Evolutionary conservation across 2,888 invertebrate genomes (phyloP).

Genomic region (Autographa gamma): DNA sequence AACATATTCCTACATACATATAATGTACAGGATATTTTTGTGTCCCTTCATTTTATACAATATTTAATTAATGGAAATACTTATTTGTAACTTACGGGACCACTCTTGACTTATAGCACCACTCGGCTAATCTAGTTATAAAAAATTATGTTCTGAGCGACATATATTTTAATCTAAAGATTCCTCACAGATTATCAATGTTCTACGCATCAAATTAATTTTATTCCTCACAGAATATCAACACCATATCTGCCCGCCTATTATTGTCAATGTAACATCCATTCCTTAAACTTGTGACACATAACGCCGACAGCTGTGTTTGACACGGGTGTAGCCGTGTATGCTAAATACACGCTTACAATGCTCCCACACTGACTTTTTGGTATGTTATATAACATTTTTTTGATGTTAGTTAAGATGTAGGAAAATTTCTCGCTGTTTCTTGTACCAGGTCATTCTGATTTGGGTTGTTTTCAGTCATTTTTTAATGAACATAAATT

Average conservation of each 20-base stretch:
- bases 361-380: neutral
- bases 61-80: too few relatives aligned
- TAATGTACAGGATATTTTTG: too few relatives aligned
- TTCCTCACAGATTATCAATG: too few relatives aligned
- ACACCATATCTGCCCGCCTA: constrained; percentile 11
- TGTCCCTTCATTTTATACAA: too few relatives aligned
- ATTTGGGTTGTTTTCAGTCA: too few relatives aligned
- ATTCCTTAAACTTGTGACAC: constrained; percentile 69
- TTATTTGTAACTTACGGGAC: too few relatives aligned
- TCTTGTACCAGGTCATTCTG: too few relatives aligned
- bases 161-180: neutral
- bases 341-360: constrained; percentile 17
- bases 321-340: constrained; percentile 44
- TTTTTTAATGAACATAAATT: neutral
- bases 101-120: too few relatives aligned
- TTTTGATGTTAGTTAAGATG: too few relatives aligned
- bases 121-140: neutral
- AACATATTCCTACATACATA: too few relatives aligned
- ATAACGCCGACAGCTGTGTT: constrained; percentile 53
- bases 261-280: constrained; percentile 71
- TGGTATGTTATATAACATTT: neutral
- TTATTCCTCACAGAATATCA: constrained; percentile 6
- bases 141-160: neutral
- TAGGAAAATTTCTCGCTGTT: too few relatives aligned
- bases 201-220: too few relatives aligned